A percentile compares a stretch with the other conserved stretches of the same genome.
phyloP scores from a whole-genome alignment of 2,113 vertebrate species.

The Ophiodon elongatus region DNA sequence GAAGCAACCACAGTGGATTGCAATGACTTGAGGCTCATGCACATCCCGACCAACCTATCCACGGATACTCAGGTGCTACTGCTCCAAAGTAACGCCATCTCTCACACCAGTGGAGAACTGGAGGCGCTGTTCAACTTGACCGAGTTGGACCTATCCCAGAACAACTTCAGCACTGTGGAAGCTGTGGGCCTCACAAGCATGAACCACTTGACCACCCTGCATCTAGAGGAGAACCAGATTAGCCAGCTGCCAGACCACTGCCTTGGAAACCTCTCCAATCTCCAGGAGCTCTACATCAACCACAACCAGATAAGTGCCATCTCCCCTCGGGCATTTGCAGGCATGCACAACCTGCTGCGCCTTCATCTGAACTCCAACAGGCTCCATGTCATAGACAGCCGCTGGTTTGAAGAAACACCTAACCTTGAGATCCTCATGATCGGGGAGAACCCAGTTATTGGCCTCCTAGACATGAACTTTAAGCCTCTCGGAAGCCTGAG shows the following conservation, averaged over 20 bases:
- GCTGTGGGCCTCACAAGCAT: slow-evolving; percentile 92
- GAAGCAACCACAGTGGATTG: slow-evolving; percentile 98
- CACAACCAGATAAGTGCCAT: slow-evolving; percentile 97
- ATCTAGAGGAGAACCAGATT: slow-evolving; percentile 98
- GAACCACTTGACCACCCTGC: slow-evolving; percentile 93
- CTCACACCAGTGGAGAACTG: slow-evolving; percentile 89
- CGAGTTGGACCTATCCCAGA: slow-evolving; percentile 96
- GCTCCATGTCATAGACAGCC: slow-evolving; percentile 92
- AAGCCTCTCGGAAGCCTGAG: slow-evolving; percentile 91
- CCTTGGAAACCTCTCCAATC: slow-evolving; percentile 91
- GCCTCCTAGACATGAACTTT: slow-evolving; percentile 97
- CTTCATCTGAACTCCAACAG: slow-evolving; percentile 98
- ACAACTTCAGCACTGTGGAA: slow-evolving; percentile 93
- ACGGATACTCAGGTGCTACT: slow-evolving; percentile 95
- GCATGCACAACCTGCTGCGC: slow-evolving; percentile 90
- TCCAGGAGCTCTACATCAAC: slow-evolving; percentile 98
- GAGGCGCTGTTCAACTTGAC: slow-evolving; percentile 94
- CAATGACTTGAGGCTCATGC: slow-evolving; percentile 94
- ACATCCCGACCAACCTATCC: slow-evolving; percentile 93
- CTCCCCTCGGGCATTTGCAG: slow-evolving; percentile 92
- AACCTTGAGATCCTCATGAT: slow-evolving; percentile 99
- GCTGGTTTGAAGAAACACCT: slow-evolving; percentile 96
- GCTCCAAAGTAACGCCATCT: slow-evolving; percentile 96
- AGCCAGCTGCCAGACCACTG: slow-evolving; percentile 92
- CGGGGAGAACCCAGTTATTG: slow-evolving; percentile 97